A percentile compares a stretch with the other conserved stretches of the same genome.
Conservation (phyloP, 2,888 invertebrate genomes). For the Ormyrus pomaceus region DNA sequence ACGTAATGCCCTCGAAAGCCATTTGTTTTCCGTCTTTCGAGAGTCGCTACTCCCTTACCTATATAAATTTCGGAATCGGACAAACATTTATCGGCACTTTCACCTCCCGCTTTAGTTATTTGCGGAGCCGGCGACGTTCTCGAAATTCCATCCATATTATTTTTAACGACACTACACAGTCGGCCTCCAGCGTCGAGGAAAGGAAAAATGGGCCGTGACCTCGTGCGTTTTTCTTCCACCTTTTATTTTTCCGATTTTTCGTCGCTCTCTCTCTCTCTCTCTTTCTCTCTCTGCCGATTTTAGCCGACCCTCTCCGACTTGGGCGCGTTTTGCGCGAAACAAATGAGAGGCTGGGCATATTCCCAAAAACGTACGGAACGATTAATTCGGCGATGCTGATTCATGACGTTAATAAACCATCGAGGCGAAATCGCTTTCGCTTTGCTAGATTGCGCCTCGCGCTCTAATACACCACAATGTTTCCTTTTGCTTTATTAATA, state of each 20-base stretch:
- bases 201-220: conserved; percentile 33
- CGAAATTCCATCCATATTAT: conserved; percentile 34
- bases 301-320: not conserved
- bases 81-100: conserved; percentile 9
- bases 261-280: too few relatives aligned
- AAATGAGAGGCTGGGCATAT: conserved; percentile 11
- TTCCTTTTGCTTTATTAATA: too few relatives aligned
- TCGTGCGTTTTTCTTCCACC: not conserved
- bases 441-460: too few relatives aligned
- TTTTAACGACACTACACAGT: conserved; percentile 17
- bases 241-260: not conserved
- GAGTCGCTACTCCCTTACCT: too few relatives aligned
- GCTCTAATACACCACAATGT: too few relatives aligned
- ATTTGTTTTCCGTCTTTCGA: too few relatives aligned
- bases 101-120: too few relatives aligned
- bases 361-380: not conserved
- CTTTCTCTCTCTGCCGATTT: too few relatives aligned
- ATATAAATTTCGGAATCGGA: too few relatives aligned
- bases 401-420: conserved; percentile 18
- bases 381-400: conserved; percentile 35
- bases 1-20: too few relatives aligned
- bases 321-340: not conserved
- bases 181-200: not conserved
- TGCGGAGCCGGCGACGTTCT: conserved; percentile 2
- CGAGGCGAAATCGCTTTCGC: too few relatives aligned